Conservation (phyloP, 2,113 vertebrate species). For the Sula dactylatra region DNA sequence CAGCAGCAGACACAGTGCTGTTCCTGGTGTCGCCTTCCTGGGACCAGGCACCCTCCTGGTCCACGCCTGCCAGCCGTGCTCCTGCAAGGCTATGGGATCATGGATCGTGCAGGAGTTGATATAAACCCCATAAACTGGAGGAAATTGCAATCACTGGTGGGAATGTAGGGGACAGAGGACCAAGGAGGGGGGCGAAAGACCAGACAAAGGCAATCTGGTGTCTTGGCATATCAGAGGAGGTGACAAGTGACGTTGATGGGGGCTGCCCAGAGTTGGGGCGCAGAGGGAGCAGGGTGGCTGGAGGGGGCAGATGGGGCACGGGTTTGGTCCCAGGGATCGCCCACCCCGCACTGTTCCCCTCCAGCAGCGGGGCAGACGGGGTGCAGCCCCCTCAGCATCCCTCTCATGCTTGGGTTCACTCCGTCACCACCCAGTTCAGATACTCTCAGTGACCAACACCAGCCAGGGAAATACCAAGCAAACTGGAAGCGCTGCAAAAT, state of each 20-base stretch:
- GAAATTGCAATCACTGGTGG: neutral
- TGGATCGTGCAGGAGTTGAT: neutral
- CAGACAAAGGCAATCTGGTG: neutral
- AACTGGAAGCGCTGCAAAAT: neutral
- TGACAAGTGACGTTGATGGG: neutral
- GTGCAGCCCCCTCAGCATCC: neutral
- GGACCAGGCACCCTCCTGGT: neutral
- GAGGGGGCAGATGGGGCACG: neutral
- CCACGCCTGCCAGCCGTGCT: neutral
- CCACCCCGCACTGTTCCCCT: neutral
- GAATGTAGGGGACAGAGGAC: neutral
- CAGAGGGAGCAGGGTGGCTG: neutral
- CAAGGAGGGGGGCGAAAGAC: neutral
- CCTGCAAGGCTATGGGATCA: fast-evolving
- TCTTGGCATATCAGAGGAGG: neutral
- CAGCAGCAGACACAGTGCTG: fast-evolving
- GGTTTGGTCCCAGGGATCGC: neutral
- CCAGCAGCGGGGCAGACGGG: fast-evolving
- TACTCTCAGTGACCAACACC: neutral
- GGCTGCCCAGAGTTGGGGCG: neutral
- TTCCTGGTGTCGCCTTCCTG: neutral
- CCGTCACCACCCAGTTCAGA: neutral
- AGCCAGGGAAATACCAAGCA: neutral
- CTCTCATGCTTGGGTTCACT: neutral
- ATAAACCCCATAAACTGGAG: neutral